Conservation (phyloP, 92 coral and sea anemone species). For the Porites evermanni region DNA sequence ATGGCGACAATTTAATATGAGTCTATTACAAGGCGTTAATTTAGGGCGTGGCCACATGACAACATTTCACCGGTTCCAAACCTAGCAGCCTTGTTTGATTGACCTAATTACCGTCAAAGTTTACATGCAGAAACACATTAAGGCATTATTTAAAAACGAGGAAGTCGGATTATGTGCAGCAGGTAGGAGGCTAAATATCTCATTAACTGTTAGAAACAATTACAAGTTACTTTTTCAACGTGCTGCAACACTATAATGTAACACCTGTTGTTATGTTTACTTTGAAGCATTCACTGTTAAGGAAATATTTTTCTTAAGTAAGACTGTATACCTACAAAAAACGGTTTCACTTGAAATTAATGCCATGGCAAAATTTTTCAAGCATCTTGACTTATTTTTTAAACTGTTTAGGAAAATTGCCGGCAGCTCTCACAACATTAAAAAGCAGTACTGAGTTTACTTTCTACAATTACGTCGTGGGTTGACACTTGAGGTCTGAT, state of each 20-base stretch:
- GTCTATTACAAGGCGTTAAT: neutral
- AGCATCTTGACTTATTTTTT: too few relatives aligned
- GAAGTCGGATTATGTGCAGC: neutral
- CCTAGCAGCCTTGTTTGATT: neutral
- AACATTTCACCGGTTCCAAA: neutral
- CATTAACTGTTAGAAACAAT: neutral
- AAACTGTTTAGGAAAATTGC: too few relatives aligned
- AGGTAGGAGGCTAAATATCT: neutral
- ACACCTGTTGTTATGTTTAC: neutral
- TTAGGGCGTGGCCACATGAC: slow-evolving; percentile 10
- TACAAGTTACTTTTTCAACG: neutral
- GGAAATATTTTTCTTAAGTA: neutral
- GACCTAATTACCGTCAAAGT: slow-evolving; percentile 9
- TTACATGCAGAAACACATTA: neutral
- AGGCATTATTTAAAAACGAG: neutral
- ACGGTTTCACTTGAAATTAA: too few relatives aligned
- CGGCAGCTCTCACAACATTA: too few relatives aligned
- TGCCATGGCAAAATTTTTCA: too few relatives aligned
- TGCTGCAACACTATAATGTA: neutral
- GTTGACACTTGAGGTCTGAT: too few relatives aligned
- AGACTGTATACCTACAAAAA: too few relatives aligned
- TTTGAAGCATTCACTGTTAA: neutral
- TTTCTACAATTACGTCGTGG: too few relatives aligned
- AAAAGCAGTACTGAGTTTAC: too few relatives aligned
- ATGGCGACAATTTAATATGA: neutral